Conservation (phyloP, 2,888 invertebrate species). For the Macrosiphum euphorbiae region DNA sequence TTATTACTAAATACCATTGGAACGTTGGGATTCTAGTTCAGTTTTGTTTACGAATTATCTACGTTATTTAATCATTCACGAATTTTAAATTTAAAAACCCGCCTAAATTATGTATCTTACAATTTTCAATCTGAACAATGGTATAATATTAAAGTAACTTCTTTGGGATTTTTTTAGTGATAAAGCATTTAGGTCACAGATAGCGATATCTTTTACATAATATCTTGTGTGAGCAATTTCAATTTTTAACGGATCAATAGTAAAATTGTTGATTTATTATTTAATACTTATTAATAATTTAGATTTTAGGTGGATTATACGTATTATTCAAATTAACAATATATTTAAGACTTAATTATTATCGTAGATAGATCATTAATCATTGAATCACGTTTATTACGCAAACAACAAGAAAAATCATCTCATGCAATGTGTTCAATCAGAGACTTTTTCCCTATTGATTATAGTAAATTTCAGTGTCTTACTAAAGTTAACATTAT, state of each 20-base stretch:
- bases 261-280: neutral
- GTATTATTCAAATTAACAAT: neutral
- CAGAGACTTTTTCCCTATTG: slow-evolving; percentile 59
- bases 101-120: neutral
- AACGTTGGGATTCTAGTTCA: neutral
- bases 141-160: neutral
- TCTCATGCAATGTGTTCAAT: slow-evolving; percentile 40
- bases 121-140: neutral
- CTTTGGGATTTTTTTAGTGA: slow-evolving; percentile 41
- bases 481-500: neutral
- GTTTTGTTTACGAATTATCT: neutral
- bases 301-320: neutral
- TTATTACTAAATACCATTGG: neutral
- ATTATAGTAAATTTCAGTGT: slow-evolving; percentile 45
- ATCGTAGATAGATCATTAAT: neutral
- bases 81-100: slow-evolving; percentile 2
- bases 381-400: neutral
- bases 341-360: neutral
- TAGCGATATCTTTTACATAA: neutral
- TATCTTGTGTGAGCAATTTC: neutral
- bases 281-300: neutral
- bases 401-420: neutral
- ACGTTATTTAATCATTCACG: neutral
- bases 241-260: slow-evolving; percentile 58
- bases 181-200: slow-evolving; percentile 22